Evolutionary conservation across 2,888 invertebrate species (phyloP), one percentile per base, ranked within the genome.

Genomic region (Fabriciana adippe): DNA sequence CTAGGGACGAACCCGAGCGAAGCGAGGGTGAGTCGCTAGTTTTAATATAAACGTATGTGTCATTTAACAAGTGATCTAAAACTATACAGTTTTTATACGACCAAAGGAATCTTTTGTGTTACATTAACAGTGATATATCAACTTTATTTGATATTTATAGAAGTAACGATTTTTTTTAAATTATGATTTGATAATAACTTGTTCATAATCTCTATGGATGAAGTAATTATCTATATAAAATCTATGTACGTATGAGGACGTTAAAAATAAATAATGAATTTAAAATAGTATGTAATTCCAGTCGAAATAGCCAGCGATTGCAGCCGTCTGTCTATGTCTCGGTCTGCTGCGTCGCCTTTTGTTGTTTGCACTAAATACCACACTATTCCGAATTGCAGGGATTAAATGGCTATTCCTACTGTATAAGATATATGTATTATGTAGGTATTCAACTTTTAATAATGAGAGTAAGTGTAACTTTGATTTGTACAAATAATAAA

Each of bases 271-370:
- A 54, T 41, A 55, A 55, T 21, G 60, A 55, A 60, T 66, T 66
- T 61, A 66, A 66, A 66, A 66, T 60, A 66, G 66, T 26, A 26
- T 26, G 26, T 66, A 60, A 55, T 66, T 41, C 66, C 50, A 21
- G 48, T 66, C 55, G 60, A 35, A 66, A 66, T 66, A 60, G 60
- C 48, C 54, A 61, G 60, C 55, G 60, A 66, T 66, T 50, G 66
- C 66, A 66, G 60, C 63, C 56, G 57, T 53, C 53, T 63, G 64
- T 63, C 67, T 63, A 47, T 63, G 63, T 64, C 67, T 63, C 67
- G 63, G 56, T 62, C 63, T 67, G 31, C 57, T 59, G 57, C 56
- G 21, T 48, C 57, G 57, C 50, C 66, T 66, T 66, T 66, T 66
- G 66, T 66, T 66, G 55, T 63, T 59, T 18, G 53, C 47, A 26